Conservation (phyloP, 2,888 invertebrate genomes). For the Epistrophe eligans region DNA sequence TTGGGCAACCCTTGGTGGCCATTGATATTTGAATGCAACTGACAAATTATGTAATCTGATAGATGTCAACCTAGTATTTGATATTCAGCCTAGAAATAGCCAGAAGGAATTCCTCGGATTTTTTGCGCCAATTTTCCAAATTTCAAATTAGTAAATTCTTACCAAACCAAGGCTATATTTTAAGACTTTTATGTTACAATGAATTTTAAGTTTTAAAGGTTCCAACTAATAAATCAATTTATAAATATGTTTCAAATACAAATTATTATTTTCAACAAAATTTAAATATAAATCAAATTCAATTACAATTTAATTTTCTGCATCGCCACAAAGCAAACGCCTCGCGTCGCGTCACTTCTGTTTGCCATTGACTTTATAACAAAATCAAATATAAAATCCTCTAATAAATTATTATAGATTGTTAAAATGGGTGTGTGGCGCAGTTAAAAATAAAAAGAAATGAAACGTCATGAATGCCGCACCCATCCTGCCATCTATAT, state of each 20-base stretch:
- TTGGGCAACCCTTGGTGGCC: no score
- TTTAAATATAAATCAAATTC: slow-evolving; percentile 20
- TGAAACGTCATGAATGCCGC: slow-evolving; percentile 56
- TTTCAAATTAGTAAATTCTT: no score
- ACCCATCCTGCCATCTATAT: slow-evolving; percentile 68
- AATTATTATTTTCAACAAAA: neutral
- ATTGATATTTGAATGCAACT: no score
- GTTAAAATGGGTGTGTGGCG: slow-evolving; percentile 58
- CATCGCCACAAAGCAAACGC: slow-evolving; percentile 28
- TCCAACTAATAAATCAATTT: no score
- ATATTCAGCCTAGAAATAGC: no score
- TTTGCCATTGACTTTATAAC: slow-evolving; percentile 17
- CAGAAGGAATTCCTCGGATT: no score
- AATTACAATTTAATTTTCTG: slow-evolving; percentile 32
- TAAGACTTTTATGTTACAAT: no score
- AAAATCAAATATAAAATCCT: slow-evolving; percentile 45
- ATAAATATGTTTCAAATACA: neutral
- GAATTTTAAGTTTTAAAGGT: no score
- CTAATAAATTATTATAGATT: slow-evolving; percentile 60
- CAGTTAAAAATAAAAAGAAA: slow-evolving; percentile 33
- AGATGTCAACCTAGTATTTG: no score
- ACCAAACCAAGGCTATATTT: no score
- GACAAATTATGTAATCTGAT: no score
- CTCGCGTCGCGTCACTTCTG: neutral
- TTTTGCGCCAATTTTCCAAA: no score